Evolutionary conservation across 2,113 vertebrate species (phyloP).

Genomic region (Archocentrus centrarchus): DNA sequence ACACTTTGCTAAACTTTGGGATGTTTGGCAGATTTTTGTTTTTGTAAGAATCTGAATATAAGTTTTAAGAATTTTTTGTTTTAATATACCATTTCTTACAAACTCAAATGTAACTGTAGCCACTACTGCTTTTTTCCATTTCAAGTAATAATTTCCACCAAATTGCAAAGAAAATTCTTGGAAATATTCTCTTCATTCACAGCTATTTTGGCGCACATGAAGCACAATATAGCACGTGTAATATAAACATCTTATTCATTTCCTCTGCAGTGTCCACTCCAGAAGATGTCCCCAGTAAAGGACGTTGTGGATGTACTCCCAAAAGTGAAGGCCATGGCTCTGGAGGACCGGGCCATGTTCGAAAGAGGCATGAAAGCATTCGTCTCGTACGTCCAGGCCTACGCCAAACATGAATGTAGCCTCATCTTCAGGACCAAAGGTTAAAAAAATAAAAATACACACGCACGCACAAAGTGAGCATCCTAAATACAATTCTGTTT

Average conservation of each 20-base stretch:
- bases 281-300: conserved; percentile 80
- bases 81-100: neutral
- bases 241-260: neutral
- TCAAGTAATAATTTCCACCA: neutral
- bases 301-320: conserved; percentile 87
- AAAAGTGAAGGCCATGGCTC: conserved; percentile 85
- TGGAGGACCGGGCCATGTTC: conserved; percentile 90
- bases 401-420: conserved; percentile 94
- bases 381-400: conserved; percentile 91
- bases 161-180: neutral
- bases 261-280: conserved; percentile 88
- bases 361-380: conserved; percentile 93
- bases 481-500: neutral
- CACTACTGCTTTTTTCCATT: neutral
- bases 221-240: neutral
- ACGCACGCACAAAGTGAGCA: neutral
- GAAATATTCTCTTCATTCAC: neutral
- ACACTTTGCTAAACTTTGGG: too few species aligned
- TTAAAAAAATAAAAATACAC: conserved; percentile 42
- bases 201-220: neutral
- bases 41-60: too few species aligned
- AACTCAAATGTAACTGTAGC: neutral
- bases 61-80: neutral
- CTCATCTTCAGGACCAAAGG: conserved; percentile 97
- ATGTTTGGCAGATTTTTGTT: too few species aligned